Percentiles rank a stretch among this genome's conserved stretches.
Conservation (phyloP, 2,113 vertebrate genomes). For the Castor canadensis region DNA sequence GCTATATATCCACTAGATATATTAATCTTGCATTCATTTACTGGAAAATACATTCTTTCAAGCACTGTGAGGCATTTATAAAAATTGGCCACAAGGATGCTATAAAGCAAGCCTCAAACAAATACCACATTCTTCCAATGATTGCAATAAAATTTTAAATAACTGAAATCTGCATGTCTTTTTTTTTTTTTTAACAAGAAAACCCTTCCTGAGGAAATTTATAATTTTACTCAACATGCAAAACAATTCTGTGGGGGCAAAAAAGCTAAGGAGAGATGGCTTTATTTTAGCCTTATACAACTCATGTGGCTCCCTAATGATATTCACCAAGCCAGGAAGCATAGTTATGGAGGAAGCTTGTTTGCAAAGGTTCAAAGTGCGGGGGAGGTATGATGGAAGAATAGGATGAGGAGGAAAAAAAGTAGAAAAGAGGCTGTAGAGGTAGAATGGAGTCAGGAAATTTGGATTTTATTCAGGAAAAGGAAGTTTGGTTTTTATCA, state of each 20-base stretch:
- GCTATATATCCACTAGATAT: not conserved
- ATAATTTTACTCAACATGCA: constrained; percentile 35
- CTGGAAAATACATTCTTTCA: not conserved
- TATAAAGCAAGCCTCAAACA: constrained; percentile 8
- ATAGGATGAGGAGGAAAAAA: not conserved
- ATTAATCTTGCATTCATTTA: not conserved
- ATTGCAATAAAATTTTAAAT: constrained; percentile 19
- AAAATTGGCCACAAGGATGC: constrained; percentile 8
- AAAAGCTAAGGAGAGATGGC: not conserved
- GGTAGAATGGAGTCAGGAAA: not conserved
- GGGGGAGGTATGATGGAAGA: not conserved
- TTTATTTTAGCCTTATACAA: not conserved
- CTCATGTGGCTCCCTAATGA: not conserved
- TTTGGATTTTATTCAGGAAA: not conserved
- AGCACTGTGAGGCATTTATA: not conserved
- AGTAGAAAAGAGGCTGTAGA: not conserved
- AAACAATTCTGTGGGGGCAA: not conserved
- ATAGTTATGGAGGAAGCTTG: not conserved
- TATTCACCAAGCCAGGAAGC: not conserved
- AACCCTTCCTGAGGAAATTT: not conserved
- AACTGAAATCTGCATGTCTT: not conserved
- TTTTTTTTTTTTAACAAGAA: not conserved
- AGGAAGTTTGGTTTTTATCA: not conserved
- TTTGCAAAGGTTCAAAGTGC: not conserved
- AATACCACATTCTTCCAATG: constrained; percentile 3